A percentile compares a stretch with the other conserved stretches of the same genome.
Conservation (phyloP, 2,888 invertebrate species). For the Gastrophysa polygoni region DNA sequence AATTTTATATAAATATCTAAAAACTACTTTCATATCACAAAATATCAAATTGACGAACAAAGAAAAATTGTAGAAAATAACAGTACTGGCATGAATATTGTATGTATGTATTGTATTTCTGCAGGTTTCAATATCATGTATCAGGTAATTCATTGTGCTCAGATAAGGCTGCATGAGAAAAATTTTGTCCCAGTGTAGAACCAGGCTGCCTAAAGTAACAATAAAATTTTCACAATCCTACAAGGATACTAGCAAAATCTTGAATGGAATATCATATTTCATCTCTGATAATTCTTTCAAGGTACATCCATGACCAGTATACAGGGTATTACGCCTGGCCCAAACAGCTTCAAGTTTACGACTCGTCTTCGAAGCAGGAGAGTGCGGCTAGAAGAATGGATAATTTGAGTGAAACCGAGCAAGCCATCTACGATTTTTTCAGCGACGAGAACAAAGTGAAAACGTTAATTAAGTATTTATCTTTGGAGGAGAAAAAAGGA, state of each 20-base stretch:
- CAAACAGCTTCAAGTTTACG: slow-evolving; percentile 66
- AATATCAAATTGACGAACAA: too few relatives aligned
- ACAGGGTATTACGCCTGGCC: slow-evolving; percentile 64
- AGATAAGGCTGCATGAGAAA: too few relatives aligned
- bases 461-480: slow-evolving; percentile 72
- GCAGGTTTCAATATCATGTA: too few relatives aligned
- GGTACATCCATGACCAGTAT: slow-evolving; percentile 67
- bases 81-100: too few relatives aligned
- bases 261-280: not conserved
- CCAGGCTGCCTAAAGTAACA: too few relatives aligned
- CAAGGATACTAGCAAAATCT: not conserved
- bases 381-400: slow-evolving; percentile 57
- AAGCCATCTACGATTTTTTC: slow-evolving; percentile 72
- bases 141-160: too few relatives aligned
- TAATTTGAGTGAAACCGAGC: slow-evolving; percentile 69
- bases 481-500: slow-evolving; percentile 86
- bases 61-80: too few relatives aligned
- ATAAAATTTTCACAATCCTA: not conserved
- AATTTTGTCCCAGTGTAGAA: too few relatives aligned
- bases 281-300: not conserved
- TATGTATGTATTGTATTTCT: too few relatives aligned
- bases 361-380: slow-evolving; percentile 70
- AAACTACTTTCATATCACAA: too few relatives aligned
- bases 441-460: slow-evolving; percentile 68
- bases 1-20: too few relatives aligned